Evolutionary conservation across 2,797 vertebrate genomes (phyloP).

Genomic region (Poliocrania exsul): DNA sequence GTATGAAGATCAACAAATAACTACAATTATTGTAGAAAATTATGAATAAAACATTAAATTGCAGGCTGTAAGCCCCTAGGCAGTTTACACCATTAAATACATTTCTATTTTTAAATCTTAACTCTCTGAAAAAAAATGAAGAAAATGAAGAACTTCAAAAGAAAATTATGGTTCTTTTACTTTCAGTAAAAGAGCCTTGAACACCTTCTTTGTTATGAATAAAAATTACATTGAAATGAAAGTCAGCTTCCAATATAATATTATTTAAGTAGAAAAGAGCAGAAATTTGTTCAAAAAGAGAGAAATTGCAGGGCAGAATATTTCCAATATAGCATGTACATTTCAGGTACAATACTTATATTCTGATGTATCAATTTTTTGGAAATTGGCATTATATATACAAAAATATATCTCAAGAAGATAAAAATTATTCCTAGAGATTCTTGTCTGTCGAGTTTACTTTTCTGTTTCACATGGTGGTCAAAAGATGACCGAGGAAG

Average conservation of each 20-base stretch:
- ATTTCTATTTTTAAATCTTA: slow-evolving; percentile 46
- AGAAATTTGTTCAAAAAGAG: background rate
- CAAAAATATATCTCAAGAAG: background rate
- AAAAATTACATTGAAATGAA: slow-evolving; percentile 57
- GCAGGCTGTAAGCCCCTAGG: background rate
- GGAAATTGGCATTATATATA: background rate
- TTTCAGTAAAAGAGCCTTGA: slow-evolving; percentile 20
- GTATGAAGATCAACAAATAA: slow-evolving; percentile 64
- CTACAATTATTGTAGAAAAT: slow-evolving; percentile 67
- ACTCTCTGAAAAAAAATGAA: slow-evolving; percentile 5
- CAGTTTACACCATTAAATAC: slow-evolving; percentile 35
- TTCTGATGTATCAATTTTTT: background rate
- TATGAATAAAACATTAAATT: slow-evolving; percentile 69
- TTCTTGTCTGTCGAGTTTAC: background rate
- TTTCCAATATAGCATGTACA: background rate
- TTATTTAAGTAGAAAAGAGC: background rate
- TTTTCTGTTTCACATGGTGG: background rate
- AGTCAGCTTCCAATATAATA: background rate
- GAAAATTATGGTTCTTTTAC: background rate
- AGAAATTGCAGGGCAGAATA: background rate
- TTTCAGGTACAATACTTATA: background rate
- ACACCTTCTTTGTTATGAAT: slow-evolving; percentile 39
- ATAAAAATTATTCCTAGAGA: background rate
- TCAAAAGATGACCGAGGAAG: background rate
- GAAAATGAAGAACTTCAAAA: background rate